Evolutionary conservation across 2,797 vertebrate genomes (phyloP), one percentile per base, ranked within the genome.

Genomic region (Neosalanx taihuensis): DNA sequence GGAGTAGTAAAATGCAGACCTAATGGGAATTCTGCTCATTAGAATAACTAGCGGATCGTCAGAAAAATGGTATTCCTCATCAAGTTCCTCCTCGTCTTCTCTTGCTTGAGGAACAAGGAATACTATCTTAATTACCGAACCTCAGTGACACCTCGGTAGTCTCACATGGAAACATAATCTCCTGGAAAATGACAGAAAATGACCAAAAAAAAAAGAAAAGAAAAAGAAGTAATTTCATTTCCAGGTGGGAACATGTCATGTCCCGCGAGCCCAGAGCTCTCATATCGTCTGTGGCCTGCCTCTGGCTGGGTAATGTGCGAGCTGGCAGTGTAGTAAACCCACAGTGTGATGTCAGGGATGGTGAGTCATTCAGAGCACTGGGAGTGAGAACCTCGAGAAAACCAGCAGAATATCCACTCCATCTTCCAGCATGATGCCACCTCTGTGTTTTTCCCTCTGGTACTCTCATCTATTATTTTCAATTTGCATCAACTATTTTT

Each of bases 41-140:
- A 69, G 87, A 89, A 92, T 91, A 90, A 90, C 89, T 91, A 90
- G 91, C 90, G 87, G 81, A 77, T 85, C 85, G 86, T 87, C 87
- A 85, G 84, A 84, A 82, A 85, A 82, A 82, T 84, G 80, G 84
- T 84, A 81, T 85, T 74, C 76, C 84, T 81, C 79, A 72, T 85
- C 84, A 85, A 88, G 83, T 89, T 90, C 89, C 84, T 84, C 79
- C 76, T 79, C 77, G 79, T 80, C 80, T 81, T 87, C 83, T 75
- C 33, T 76, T 74, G 76, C 76, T 72, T 71, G 10, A 41, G 9
- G 41, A 46, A 46, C 41, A 12, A 82, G 74, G 75, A 82, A 79
- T 76, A 53, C 30, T 46, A 20, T 33, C 30, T 79, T 79, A 82
- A 64, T 65, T 72, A 57, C 33, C 69, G 83, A 77, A 83, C 67